phyloP scores from a whole-genome alignment of 2,797 vertebrate species.

The Iguana delicatissima region DNA sequence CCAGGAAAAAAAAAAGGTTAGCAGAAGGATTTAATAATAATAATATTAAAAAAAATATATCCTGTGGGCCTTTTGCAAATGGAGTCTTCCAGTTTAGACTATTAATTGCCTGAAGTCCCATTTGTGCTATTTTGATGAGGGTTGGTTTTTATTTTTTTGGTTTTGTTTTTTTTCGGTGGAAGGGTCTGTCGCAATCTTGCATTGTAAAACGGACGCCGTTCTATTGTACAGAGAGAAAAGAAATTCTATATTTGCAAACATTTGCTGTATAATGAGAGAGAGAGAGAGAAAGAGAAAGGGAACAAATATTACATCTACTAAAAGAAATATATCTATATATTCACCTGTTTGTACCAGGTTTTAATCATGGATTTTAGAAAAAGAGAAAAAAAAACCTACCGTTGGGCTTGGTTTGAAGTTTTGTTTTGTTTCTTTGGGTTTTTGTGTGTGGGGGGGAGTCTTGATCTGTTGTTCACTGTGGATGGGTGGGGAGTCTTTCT shows the following conservation, averaged over 20 bases:
- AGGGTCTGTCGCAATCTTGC: slow-evolving; percentile 77
- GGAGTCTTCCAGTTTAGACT: slow-evolving; percentile 82
- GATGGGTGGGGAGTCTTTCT: not conserved
- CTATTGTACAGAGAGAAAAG: slow-evolving; percentile 92
- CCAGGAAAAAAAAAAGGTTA: slow-evolving; percentile 65
- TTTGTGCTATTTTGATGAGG: slow-evolving; percentile 71
- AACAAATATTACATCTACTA: slow-evolving; percentile 81
- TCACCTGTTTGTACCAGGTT: slow-evolving; percentile 87
- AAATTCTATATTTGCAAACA: slow-evolving; percentile 95
- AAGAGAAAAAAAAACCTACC: slow-evolving; percentile 59
- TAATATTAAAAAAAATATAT: slow-evolving; percentile 59
- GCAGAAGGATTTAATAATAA: slow-evolving; percentile 61
- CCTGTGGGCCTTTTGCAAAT: slow-evolving; percentile 78
- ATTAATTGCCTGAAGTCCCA: slow-evolving; percentile 73
- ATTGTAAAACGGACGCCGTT: slow-evolving; percentile 81
- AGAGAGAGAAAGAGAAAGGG: slow-evolving; percentile 71
- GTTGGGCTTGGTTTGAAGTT: slow-evolving; percentile 74
- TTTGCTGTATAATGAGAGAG: slow-evolving; percentile 91
- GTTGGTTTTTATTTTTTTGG: not conserved
- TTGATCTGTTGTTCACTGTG: slow-evolving; percentile 20
- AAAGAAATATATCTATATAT: slow-evolving; percentile 79
- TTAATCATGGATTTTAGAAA: slow-evolving; percentile 86
- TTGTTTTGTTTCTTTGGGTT: slow-evolving; percentile 64
- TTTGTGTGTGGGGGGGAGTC: not conserved
- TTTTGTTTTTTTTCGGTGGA: slow-evolving; percentile 37